phyloP scores from a whole-genome alignment of 2,888 invertebrate species.

The Gisinianus flammeolus region DNA sequence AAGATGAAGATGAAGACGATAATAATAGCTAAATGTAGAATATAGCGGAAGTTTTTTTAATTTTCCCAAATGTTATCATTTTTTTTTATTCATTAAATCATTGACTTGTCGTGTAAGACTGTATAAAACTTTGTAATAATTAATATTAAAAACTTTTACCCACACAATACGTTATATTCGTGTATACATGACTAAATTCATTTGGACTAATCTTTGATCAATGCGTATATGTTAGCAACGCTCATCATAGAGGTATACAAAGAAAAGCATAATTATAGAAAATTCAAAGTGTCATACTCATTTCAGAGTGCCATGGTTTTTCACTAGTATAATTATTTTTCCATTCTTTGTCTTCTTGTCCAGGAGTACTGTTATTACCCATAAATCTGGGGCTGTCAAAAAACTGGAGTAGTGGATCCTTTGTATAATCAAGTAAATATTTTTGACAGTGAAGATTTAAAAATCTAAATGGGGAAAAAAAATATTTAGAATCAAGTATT shows the following conservation, averaged over 20 bases:
- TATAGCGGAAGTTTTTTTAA: conserved; percentile 10
- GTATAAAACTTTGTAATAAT: conserved; percentile 11
- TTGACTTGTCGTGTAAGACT: conserved; percentile 14
- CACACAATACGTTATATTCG: no score
- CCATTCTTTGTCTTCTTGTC: no score
- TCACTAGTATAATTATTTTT: no score
- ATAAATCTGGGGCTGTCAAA: conserved; percentile 52
- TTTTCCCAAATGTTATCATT: neutral
- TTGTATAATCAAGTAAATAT: conserved; percentile 43
- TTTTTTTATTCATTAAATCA: neutral
- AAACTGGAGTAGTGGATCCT: conserved; percentile 46
- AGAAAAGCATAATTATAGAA: no score
- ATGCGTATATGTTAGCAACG: no score
- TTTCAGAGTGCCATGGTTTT: no score
- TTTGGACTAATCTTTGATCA: no score
- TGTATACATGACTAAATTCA: no score
- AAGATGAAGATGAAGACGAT: conserved; percentile 39
- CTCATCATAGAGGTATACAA: no score
- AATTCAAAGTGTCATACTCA: no score
- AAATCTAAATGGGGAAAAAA: conserved; percentile 42
- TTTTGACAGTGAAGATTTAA: conserved; percentile 55
- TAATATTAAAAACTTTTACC: neutral
- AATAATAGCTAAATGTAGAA: conserved; percentile 28
- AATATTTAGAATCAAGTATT: conserved; percentile 13
- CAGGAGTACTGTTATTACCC: no score